Conservation (phyloP, 2,113 vertebrate genomes). For the Rhinopomastus cyanomelas region DNA sequence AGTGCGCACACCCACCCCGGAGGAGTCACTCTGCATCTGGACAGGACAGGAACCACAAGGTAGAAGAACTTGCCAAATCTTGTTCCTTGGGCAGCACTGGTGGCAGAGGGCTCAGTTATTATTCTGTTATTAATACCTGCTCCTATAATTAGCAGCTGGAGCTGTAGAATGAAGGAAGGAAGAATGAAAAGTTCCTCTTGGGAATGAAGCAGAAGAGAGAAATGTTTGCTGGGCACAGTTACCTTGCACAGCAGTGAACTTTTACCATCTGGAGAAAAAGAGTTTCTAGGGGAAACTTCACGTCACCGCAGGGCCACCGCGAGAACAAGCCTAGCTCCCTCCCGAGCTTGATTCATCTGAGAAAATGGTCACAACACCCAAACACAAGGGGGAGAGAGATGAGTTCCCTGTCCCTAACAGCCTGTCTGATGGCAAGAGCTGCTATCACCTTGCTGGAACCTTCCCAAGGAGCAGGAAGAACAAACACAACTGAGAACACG, state of each 20-base stretch:
- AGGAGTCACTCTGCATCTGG: not conserved
- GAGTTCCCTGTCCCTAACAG: not conserved
- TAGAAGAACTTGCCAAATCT: conserved; percentile 4
- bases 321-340: not conserved
- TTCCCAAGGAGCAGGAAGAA: not conserved
- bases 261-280: not conserved
- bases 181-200: not conserved
- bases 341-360: not conserved
- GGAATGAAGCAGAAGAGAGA: not conserved
- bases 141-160: conserved; percentile 33
- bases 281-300: not conserved
- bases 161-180: not conserved
- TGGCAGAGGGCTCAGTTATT: conserved; percentile 19
- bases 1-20: not conserved
- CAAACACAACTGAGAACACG: not conserved
- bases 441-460: not conserved
- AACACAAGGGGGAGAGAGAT: not conserved
- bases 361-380: not conserved
- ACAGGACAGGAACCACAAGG: conserved; percentile 10
- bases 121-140: conserved; percentile 11
- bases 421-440: not conserved
- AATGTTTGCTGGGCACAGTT: not conserved
- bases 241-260: not conserved
- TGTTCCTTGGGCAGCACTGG: not conserved
- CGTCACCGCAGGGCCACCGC: fast-evolving